Evolutionary conservation across 2,888 invertebrate genomes (phyloP).

Genomic region (Plagodis dolabraria): DNA sequence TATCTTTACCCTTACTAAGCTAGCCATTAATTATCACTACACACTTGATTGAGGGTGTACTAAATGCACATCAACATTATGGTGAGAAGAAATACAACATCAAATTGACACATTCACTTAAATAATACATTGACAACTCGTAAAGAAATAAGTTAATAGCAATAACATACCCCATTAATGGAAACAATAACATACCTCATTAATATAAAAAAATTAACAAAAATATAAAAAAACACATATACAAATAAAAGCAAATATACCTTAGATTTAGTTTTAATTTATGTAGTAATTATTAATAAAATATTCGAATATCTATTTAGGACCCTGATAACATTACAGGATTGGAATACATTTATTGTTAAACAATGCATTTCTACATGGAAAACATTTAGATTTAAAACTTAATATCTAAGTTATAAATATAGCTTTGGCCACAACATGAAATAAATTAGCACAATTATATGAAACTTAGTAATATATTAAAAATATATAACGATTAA

Average conservation of each 20-base stretch:
- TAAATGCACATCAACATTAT: not conserved
- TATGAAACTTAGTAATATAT: slow-evolving; percentile 22
- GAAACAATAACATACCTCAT: no score
- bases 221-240: no score
- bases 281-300: no score
- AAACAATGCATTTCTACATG: not conserved
- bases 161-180: no score
- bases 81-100: slow-evolving; percentile 8
- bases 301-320: slow-evolving; percentile 6
- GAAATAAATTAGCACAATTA: slow-evolving; percentile 15
- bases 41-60: not conserved
- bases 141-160: no score
- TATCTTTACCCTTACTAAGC: not conserved
- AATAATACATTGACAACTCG: no score
- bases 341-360: slow-evolving; percentile 2
- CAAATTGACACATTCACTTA: slow-evolving; percentile 4
- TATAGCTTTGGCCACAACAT: slow-evolving; percentile 30
- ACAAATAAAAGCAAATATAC: no score
- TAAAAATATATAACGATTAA: no score
- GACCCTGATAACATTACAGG: slow-evolving; percentile 15
- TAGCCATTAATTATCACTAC: slow-evolving; percentile 1
- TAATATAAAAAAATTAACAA: no score
- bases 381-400: not conserved
- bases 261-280: no score
- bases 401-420: not conserved